Evolutionary conservation across 2,797 vertebrate species (phyloP).

Genomic region (Threskiornis aethiopicus): DNA sequence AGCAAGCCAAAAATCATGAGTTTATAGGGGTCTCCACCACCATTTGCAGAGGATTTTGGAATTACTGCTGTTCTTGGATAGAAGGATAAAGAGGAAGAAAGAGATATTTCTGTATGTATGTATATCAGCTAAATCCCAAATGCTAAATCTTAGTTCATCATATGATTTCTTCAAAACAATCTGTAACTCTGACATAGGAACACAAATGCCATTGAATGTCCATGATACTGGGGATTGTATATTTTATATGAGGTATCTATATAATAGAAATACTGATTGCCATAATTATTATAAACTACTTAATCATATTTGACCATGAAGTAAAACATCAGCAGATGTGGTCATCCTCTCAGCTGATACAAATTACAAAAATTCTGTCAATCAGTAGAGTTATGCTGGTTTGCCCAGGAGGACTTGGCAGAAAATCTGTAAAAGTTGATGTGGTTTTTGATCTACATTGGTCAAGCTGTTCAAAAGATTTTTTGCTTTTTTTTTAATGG

Average conservation of each 20-base stretch:
- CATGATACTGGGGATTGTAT: neutral
- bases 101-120: neutral
- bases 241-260: neutral
- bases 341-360: neutral
- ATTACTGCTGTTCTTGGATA: neutral
- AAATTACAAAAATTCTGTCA: neutral
- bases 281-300: neutral
- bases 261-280: neutral
- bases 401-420: neutral
- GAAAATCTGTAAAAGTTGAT: neutral
- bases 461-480: neutral
- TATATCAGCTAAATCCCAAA: neutral
- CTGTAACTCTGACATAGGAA: neutral
- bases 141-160: neutral
- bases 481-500: neutral
- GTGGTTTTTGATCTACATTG: neutral
- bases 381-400: neutral
- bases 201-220: neutral
- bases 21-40: neutral
- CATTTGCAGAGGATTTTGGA: neutral
- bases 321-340: neutral
- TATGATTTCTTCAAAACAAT: neutral
- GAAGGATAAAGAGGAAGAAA: neutral
- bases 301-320: neutral
- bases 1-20: neutral